phyloP scores from a whole-genome alignment of 2,797 vertebrate genomes.

The Octomys mimax region DNA sequence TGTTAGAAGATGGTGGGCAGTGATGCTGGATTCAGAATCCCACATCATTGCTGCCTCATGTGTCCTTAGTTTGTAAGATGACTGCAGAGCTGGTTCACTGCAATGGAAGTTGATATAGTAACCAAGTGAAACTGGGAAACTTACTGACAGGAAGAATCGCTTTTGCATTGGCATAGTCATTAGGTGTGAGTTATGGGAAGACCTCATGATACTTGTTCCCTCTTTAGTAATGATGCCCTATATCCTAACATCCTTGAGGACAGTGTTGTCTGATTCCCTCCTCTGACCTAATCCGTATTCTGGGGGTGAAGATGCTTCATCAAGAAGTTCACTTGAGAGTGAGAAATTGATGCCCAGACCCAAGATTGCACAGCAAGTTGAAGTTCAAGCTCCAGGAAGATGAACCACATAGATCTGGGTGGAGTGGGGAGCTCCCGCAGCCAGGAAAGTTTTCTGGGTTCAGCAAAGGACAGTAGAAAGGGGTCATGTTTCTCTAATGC shows the following conservation, averaged over 20 bases:
- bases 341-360: background rate
- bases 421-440: background rate
- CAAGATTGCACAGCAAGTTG: background rate
- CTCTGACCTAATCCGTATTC: background rate
- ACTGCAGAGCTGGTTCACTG: background rate
- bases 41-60: background rate
- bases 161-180: background rate
- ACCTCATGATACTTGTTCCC: background rate
- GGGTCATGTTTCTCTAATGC: background rate
- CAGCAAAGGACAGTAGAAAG: background rate
- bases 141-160: background rate
- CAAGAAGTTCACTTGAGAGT: background rate
- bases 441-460: background rate
- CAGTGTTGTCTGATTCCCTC: background rate
- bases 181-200: background rate
- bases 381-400: background rate
- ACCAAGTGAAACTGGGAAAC: background rate
- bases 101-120: background rate
- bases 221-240: background rate
- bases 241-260: background rate
- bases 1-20: background rate
- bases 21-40: constrained; percentile 8
- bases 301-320: background rate
- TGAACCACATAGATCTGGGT: background rate
- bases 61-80: background rate